Base-by-base conservation (phyloP, 2,888 invertebrate species). In the Rhagium mordax region DNA sequence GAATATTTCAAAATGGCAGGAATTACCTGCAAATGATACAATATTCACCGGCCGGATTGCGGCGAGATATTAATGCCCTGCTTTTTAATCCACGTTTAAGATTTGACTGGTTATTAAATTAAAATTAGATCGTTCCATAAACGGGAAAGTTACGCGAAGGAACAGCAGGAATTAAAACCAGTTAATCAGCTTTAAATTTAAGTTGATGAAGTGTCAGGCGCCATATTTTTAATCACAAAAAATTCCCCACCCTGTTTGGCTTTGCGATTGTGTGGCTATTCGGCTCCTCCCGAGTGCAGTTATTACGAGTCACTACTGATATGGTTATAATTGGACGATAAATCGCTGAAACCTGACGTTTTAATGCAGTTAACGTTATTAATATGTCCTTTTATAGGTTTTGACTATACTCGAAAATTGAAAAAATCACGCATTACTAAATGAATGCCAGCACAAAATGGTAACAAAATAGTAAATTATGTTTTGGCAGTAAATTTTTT, bases 1-100 rank as follows among this genome's bases (percentile, higher is more conserved):
- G 47, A 67, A 57, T 57, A 67, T 57, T 67, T 67, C 24, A 21
- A 47, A 41, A 57, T 21, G 10, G 33, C 65, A 33, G 13, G 4
- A 29, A 51, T 59, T 33, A 49, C 64, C 20, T 15, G 16, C 27
- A 16, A 64, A 41, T 53, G 51, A 51, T 51, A 49, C 27, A 53
- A 53, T 61, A 47, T 61, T 61, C 61, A 61, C 21, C 21, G 57
- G 13, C 29, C 18, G 20, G 13, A n/a, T 53, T 53, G 41, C 57
- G 24, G 16, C 27, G 41, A 55, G 13, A 41, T 49, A 64, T 33
- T 24, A 57, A 47, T 67, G 57, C 15, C 18, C 3, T 1, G 13
- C 16, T 33, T 13, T n/a, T 55, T 47, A 24, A 41, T 57, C 57
- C 33, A 47, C 41, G 55, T 47, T 67, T 67, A 48, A 65, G 16